phyloP scores from a whole-genome alignment of 1,140 invertebrate species.

The Calephelis virginiensis region DNA sequence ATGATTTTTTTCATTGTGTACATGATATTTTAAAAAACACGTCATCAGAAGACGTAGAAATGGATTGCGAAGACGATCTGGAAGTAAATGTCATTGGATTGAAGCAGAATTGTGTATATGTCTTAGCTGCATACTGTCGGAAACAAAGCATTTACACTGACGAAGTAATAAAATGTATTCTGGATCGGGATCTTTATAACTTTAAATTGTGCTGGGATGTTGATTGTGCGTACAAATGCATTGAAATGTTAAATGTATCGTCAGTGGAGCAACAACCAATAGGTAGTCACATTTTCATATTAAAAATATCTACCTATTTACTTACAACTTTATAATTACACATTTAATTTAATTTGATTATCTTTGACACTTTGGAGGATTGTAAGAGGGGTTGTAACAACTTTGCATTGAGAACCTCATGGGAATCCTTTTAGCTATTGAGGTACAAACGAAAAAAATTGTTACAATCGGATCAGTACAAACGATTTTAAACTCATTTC shows the following conservation, averaged over 20 bases:
- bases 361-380: background rate
- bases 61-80: constrained; percentile 42
- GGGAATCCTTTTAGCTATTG: no score
- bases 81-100: constrained; percentile 43
- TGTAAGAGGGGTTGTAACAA: no score
- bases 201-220: constrained; percentile 43
- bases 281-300: constrained; percentile 40
- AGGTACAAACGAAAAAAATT: no score
- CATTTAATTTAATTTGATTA: no score
- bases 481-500: no score
- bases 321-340: no score
- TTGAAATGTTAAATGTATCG: constrained; percentile 44
- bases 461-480: no score
- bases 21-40: constrained; percentile 47
- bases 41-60: constrained; percentile 38
- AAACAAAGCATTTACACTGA: constrained; percentile 39
- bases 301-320: no score
- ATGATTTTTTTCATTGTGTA: constrained; percentile 51
- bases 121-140: constrained; percentile 57
- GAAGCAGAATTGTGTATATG: constrained; percentile 48
- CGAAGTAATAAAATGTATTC: constrained; percentile 53
- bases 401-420: no score
- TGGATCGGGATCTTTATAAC: constrained; percentile 53
- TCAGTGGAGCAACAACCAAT: constrained; percentile 42
- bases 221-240: constrained; percentile 46